These are phyloP conservation scores for Hystrix brachyura DNA, from an alignment of 2,113 vertebrate genomes.

Conservation along the genomic window DNA sequence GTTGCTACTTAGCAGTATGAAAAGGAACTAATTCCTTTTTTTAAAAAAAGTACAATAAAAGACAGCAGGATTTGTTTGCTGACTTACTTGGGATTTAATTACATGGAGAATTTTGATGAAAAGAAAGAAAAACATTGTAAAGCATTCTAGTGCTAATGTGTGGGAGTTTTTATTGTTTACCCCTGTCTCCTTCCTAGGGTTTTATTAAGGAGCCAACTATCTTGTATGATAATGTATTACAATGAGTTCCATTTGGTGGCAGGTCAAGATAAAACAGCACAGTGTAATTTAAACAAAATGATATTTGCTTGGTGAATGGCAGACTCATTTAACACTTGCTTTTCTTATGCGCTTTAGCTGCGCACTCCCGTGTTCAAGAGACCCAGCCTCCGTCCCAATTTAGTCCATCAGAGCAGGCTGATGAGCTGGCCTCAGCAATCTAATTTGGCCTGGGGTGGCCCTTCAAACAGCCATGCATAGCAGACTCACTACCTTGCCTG, in stretches of 20 bases:
- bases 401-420: neutral
- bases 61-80: constrained; percentile 72
- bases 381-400: neutral
- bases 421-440: neutral
- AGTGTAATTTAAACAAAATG: constrained; percentile 80
- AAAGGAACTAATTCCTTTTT: constrained; percentile 62
- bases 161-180: constrained; percentile 80
- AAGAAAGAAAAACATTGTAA: constrained; percentile 76
- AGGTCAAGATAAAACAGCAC: constrained; percentile 77
- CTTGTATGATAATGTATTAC: constrained; percentile 82
- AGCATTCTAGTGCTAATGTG: constrained; percentile 66
- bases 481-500: constrained; percentile 27
- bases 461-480: neutral
- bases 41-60: constrained; percentile 56
- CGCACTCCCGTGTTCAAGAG: neutral
- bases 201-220: constrained; percentile 85
- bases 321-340: constrained; percentile 74
- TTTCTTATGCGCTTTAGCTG: constrained; percentile 64
- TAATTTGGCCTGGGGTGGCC: neutral
- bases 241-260: constrained; percentile 82
- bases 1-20: constrained; percentile 42
- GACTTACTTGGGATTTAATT: constrained; percentile 79
- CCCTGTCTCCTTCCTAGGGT: constrained; percentile 69
- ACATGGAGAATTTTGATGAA: constrained; percentile 75
- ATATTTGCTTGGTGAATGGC: constrained; percentile 78